phyloP scores from a whole-genome alignment of 1,140 invertebrate species.

The Bombus consobrinus region DNA sequence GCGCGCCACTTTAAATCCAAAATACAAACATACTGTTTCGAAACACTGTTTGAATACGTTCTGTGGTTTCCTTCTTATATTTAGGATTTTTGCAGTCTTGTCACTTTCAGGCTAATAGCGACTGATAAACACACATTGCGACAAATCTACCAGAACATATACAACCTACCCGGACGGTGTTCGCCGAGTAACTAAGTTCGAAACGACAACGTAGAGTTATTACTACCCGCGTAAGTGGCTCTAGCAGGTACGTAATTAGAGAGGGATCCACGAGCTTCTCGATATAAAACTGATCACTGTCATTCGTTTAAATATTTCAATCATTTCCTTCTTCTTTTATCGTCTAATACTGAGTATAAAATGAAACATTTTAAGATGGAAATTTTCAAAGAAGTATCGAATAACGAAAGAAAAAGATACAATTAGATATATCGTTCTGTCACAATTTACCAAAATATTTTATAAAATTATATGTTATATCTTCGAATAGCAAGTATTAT shows the following conservation, averaged over 20 bases:
- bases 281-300: not conserved
- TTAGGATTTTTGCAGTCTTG: not conserved
- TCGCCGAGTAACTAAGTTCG: slow-evolving; percentile 69
- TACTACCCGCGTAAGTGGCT: slow-evolving; percentile 72
- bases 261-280: not conserved
- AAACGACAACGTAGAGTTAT: slow-evolving; percentile 71
- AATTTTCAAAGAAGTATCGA: too few relatives aligned
- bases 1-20: slow-evolving; percentile 63
- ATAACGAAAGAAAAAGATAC: not conserved
- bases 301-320: not conserved
- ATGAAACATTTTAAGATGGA: too few relatives aligned
- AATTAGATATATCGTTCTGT: too few relatives aligned
- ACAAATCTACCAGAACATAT: not conserved
- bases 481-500: not conserved
- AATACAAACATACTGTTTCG: not conserved
- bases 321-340: not conserved
- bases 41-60: not conserved
- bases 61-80: not conserved
- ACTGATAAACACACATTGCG: not conserved
- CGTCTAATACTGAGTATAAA: not conserved
- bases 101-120: not conserved
- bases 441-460: not conserved
- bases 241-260: slow-evolving; percentile 28
- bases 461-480: not conserved
- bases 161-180: slow-evolving; percentile 41